phyloP scores from a whole-genome alignment of 2,797 vertebrate species.

The Melanotaenia maccullochi region DNA sequence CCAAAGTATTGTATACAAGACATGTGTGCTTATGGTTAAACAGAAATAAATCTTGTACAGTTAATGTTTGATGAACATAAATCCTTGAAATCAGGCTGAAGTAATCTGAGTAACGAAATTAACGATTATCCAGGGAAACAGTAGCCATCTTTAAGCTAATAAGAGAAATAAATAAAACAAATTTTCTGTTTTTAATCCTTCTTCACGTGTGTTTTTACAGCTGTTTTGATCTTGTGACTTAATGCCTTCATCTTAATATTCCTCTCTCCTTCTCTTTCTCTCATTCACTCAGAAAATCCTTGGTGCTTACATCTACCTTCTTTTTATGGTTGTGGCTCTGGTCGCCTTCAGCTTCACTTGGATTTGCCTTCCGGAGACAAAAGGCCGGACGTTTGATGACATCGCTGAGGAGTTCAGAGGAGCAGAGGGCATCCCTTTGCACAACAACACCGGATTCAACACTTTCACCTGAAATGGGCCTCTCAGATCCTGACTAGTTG shows the following conservation, averaged over 20 bases:
- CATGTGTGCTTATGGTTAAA: not conserved
- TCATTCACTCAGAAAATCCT: constrained; percentile 63
- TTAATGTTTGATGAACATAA: not conserved
- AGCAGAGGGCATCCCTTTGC: constrained; percentile 74
- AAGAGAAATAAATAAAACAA: constrained; percentile 13
- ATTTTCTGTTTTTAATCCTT: constrained; percentile 1
- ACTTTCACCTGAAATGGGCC: constrained; percentile 74
- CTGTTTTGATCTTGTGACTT: not conserved
- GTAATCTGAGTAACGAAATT: constrained; percentile 40
- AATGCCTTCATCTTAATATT: not conserved
- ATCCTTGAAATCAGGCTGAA: constrained; percentile 37
- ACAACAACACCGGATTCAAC: constrained; percentile 79
- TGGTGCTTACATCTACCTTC: constrained; percentile 78
- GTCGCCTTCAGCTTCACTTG: constrained; percentile 72
- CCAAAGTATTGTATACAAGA: constrained; percentile 15
- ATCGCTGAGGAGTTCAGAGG: constrained; percentile 78
- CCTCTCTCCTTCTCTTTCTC: constrained; percentile 4
- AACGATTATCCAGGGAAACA: constrained; percentile 26
- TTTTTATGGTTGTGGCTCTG: constrained; percentile 72
- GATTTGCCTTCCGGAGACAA: constrained; percentile 81
- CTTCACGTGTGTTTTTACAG: constrained; percentile 10
- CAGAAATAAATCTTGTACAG: constrained; percentile 19
- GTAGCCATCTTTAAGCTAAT: constrained; percentile 26
- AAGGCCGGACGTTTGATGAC: constrained; percentile 80
- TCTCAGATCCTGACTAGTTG: not conserved